Evolutionary conservation across 1,140 invertebrate genomes (phyloP).

Genomic region (Cheumatopsyche charites): DNA sequence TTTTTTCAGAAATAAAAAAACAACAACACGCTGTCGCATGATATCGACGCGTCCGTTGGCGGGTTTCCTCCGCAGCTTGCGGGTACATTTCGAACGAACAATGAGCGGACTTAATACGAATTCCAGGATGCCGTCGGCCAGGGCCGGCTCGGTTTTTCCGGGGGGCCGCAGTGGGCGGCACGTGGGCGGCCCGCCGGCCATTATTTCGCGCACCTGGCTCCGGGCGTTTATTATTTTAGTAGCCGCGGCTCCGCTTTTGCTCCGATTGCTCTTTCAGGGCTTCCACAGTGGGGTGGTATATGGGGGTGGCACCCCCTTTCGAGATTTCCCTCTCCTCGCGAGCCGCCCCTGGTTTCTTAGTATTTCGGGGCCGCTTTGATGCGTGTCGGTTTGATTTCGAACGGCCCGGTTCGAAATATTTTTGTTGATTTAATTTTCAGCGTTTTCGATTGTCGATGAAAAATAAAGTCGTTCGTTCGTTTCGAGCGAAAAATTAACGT

Average conservation of each 20-base stretch:
- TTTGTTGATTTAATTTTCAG: not conserved
- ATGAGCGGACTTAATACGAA: conserved; percentile 47
- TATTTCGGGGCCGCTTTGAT: not conserved
- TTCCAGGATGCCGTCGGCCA: conserved; percentile 34
- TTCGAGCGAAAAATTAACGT: too few relatives aligned
- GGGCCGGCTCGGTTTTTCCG: too few relatives aligned
- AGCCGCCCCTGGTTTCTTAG: not conserved
- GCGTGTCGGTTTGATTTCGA: not conserved
- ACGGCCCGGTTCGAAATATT: not conserved
- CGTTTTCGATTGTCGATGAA: too few relatives aligned
- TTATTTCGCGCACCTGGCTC: conserved; percentile 31
- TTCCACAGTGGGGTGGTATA: too few relatives aligned
- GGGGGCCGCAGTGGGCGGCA: not conserved
- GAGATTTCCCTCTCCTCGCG: conserved; percentile 25
- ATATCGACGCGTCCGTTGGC: not conserved
- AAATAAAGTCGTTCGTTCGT: too few relatives aligned
- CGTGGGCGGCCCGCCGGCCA: not conserved
- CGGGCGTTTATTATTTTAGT: conserved; percentile 45
- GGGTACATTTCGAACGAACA: conserved; percentile 45
- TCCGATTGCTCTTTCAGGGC: conserved; percentile 40
- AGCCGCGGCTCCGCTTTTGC: conserved; percentile 22
- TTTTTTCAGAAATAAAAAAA: conserved; percentile 3
- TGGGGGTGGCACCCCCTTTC: too few relatives aligned
- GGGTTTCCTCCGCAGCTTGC: conserved; percentile 6
- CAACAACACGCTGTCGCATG: not conserved